Base-by-base conservation (phyloP, 2,113 vertebrate species). In the Stegastes partitus region DNA sequence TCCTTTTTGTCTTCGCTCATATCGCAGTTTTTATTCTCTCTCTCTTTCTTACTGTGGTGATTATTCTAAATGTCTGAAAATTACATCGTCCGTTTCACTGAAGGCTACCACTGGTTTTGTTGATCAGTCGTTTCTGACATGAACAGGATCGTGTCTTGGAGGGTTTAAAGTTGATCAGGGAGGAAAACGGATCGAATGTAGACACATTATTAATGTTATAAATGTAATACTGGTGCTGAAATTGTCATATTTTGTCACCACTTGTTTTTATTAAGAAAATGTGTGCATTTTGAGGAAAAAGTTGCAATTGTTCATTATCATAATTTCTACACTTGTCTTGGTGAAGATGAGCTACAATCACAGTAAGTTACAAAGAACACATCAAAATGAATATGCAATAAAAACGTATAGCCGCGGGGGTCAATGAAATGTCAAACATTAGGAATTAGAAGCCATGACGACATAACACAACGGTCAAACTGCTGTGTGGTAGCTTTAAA, bases 21-120 rank as follows among this genome's bases (percentile, higher is more conserved):
- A 18, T 26, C 31, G 1, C 0, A 3, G 18, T 53, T 65, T 50
- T 61, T 53, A 15, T 50, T 21, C 14, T 57, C 16, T 25, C 11
- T 34, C 25, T 21, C 15, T 12, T 50, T 54, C 14, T 59, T 19
- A 62, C 5, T 12, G 50, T 47, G 16, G 22, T n/a, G 49, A 6
- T 54, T 26, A 61, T 71, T 39, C 5, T 4, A 34, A 50, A 39
- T 12, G 15, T 65, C 21, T 53, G 28, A 83, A 37, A 49, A 22
- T 26, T 18, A 21, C 54, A 51, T 25, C 22, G 63, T 18, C 14
- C 19, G 15, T 39, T 22, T 59, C 9, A 37, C 57, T 22, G 0
- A 18, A 21, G 12, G 57, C 57, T n/a, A 5, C 7, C 19, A 50
- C 8, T 34, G 23, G 4, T 19, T 57, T 3, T 57, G 3, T 18